Conservation (phyloP, 92 coral and sea anemone species). For the Phenganax subtilis region DNA sequence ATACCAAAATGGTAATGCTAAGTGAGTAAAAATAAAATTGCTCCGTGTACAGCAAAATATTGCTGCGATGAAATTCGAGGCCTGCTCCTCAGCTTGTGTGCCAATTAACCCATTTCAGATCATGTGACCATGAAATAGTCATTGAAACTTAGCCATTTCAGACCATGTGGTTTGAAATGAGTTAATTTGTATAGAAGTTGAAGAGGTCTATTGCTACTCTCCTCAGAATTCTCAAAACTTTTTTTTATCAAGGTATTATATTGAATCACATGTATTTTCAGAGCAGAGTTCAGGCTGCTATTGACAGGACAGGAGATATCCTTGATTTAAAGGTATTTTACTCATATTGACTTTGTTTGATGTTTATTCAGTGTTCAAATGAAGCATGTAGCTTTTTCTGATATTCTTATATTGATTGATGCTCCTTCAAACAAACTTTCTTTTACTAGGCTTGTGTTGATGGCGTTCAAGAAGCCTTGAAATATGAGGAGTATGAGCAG, state of each 20-base stretch:
- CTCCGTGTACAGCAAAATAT: too few relatives aligned
- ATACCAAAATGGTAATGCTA: too few relatives aligned
- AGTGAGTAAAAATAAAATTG: too few relatives aligned
- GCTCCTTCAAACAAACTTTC: background rate
- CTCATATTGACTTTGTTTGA: background rate
- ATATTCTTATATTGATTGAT: background rate
- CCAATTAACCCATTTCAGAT: background rate
- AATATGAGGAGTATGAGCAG: conserved; percentile 88
- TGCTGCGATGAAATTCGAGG: too few relatives aligned
- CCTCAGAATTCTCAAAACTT: background rate
- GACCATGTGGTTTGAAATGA: background rate
- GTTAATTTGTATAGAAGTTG: too few relatives aligned
- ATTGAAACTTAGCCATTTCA: background rate
- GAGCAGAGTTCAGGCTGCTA: conserved; percentile 91
- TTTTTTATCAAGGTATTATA: background rate
- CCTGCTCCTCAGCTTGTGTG: too few relatives aligned
- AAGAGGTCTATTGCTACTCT: background rate
- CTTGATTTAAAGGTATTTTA: conserved; percentile 75
- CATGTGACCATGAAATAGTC: background rate
- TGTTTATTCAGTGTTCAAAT: too few relatives aligned
- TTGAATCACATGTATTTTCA: conserved; percentile 19
- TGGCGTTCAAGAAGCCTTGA: conserved; percentile 89
- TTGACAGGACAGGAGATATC: conserved; percentile 87
- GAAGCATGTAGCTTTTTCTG: background rate
- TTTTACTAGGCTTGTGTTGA: conserved; percentile 82